Conservation (phyloP, 2,113 vertebrate genomes). For the Spermophilus dauricus region DNA sequence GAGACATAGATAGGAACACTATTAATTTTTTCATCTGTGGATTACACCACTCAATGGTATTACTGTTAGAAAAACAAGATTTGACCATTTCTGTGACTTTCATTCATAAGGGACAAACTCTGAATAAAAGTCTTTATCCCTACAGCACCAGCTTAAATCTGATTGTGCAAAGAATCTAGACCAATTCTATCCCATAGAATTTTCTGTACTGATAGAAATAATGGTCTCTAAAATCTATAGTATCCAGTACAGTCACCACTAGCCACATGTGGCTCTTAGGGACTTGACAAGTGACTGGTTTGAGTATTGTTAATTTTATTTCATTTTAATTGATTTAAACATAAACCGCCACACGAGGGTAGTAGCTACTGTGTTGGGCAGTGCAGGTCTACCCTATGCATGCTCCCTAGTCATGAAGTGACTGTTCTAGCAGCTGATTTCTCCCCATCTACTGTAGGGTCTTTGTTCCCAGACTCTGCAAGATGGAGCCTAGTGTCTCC, state of each 20-base stretch:
- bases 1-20: neutral
- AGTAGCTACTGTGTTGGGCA: no score
- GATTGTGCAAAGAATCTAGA: neutral
- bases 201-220: neutral
- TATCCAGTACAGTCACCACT: neutral
- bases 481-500: neutral
- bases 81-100: neutral
- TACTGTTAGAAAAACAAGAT: neutral
- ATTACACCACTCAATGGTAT: neutral
- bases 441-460: neutral
- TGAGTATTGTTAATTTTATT: neutral
- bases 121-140: neutral
- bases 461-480: neutral
- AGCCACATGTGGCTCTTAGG: neutral
- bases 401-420: neutral
- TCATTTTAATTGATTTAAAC: neutral
- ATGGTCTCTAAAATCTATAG: neutral
- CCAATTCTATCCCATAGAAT: neutral
- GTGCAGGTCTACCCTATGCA: neutral
- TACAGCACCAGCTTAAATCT: neutral
- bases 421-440: neutral
- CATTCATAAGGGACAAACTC: neutral
- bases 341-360: neutral
- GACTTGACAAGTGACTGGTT: neutral
- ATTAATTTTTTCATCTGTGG: neutral